A percentile compares a stretch with the other conserved stretches of the same genome.
Evolutionary conservation across 2,888 invertebrate species (phyloP).

Genomic region (Drosophila pegasa): DNA sequence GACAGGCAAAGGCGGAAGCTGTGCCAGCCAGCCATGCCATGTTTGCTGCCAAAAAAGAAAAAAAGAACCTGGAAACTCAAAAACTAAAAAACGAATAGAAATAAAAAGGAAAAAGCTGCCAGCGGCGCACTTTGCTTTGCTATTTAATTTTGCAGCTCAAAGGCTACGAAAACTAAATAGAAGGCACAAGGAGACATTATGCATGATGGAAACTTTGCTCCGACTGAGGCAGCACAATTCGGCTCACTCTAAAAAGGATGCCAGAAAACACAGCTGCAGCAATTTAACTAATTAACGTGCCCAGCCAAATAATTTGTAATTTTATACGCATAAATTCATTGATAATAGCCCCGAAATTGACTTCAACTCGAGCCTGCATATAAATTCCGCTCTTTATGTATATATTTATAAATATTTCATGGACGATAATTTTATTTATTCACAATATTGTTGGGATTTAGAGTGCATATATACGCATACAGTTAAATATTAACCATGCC

Average conservation of each 20-base stretch:
- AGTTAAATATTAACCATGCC: conserved; percentile 40
- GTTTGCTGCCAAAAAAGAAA: conserved; percentile 71
- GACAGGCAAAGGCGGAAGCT: conserved; percentile 72
- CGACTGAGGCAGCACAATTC: conserved; percentile 56
- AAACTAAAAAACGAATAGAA: not conserved
- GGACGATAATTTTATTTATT: conserved; percentile 43
- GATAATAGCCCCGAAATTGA: conserved; percentile 49
- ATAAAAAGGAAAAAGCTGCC: conserved; percentile 30
- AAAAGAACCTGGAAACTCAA: not conserved
- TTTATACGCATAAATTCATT: conserved; percentile 24
- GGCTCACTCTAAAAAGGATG: conserved; percentile 24
- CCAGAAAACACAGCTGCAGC: not conserved
- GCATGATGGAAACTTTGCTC: conserved; percentile 46
- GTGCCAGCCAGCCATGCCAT: conserved; percentile 65
- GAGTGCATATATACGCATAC: not conserved
- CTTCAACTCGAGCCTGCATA: conserved; percentile 4
- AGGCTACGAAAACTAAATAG: conserved; percentile 64
- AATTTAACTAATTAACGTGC: conserved; percentile 51
- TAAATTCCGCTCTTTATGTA: not conserved
- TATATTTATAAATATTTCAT: not conserved
- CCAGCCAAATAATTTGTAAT: conserved; percentile 19
- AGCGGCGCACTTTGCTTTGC: conserved; percentile 74
- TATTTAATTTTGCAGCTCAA: conserved; percentile 79
- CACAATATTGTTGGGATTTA: conserved; percentile 37
- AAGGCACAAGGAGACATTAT: conserved; percentile 47